These are phyloP conservation scores for Watsonalla cultraria DNA, from an alignment of 2,888 invertebrate genomes.

Conservation along the genomic window DNA sequence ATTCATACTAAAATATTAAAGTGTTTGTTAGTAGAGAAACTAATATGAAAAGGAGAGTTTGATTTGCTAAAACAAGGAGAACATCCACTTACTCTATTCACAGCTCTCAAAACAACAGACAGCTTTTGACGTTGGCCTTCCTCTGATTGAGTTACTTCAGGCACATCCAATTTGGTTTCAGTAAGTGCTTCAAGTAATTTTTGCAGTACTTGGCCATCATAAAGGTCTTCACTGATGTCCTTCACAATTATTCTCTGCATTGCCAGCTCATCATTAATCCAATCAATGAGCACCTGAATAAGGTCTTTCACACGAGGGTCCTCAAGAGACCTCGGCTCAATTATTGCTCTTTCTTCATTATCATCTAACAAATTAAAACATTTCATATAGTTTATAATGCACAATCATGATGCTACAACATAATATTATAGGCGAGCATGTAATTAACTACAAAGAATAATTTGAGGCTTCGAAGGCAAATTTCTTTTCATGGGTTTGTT, in stretches of 20 bases:
- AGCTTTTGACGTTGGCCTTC: conserved; percentile 98
- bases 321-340: conserved; percentile 92
- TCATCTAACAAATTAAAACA: conserved; percentile 83
- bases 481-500: no score
- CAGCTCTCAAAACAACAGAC: conserved; percentile 90
- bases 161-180: conserved; percentile 93
- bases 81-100: conserved; percentile 83
- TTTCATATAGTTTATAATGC: background rate
- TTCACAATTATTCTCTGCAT: conserved; percentile 98
- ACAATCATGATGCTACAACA: no score
- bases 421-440: no score
- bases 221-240: conserved; percentile 96
- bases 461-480: no score
- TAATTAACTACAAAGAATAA: no score
- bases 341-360: conserved; percentile 97
- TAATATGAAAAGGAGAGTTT: no score
- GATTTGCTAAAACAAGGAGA: conserved; percentile 1
- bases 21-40: no score
- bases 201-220: conserved; percentile 93
- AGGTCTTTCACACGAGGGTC: conserved; percentile 92
- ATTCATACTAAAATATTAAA: no score
- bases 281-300: conserved; percentile 93
- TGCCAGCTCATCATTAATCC: conserved; percentile 99
- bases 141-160: conserved; percentile 99
- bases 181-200: conserved; percentile 91